phyloP scores from a whole-genome alignment of 2,888 invertebrate genomes.

The Cataglyphis livida region DNA sequence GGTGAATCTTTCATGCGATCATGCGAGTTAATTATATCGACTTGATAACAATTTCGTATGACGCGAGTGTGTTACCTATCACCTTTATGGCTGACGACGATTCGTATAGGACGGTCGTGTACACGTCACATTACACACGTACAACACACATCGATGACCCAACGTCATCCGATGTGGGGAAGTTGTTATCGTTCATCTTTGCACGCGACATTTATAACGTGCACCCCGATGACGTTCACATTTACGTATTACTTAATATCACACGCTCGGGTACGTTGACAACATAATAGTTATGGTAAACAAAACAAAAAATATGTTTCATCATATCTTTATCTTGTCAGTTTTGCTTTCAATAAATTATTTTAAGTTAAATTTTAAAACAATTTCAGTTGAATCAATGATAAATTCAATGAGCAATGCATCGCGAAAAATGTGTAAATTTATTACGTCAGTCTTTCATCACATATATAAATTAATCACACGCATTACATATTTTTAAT shows the following conservation, averaged over 20 bases:
- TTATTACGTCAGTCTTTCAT: neutral
- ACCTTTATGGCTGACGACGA: constrained; percentile 46
- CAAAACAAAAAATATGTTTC: neutral
- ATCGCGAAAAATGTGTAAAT: neutral
- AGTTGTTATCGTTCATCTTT: constrained; percentile 54
- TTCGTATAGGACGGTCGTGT: constrained; percentile 38
- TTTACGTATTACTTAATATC: constrained; percentile 51
- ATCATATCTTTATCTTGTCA: neutral
- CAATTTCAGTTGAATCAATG: neutral
- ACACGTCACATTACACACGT: constrained; percentile 42
- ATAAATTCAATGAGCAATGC: neutral
- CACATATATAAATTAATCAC: neutral
- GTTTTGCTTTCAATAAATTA: constrained; percentile 4
- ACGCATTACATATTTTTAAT: neutral
- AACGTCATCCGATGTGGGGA: constrained; percentile 31
- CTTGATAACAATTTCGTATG: constrained; percentile 48
- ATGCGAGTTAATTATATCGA: constrained; percentile 51
- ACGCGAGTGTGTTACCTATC: constrained; percentile 56
- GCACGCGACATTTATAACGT: constrained; percentile 49
- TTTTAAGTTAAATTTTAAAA: neutral
- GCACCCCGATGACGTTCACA: constrained; percentile 23
- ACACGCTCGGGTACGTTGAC: constrained; percentile 2
- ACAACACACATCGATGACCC: constrained; percentile 28
- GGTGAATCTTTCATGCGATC: neutral
- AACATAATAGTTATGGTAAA: constrained; percentile 27